A percentile compares a stretch with the other conserved stretches of the same genome.
Evolutionary conservation across 2,797 vertebrate species (phyloP).

Genomic region (Bryconaethiops microstoma): DNA sequence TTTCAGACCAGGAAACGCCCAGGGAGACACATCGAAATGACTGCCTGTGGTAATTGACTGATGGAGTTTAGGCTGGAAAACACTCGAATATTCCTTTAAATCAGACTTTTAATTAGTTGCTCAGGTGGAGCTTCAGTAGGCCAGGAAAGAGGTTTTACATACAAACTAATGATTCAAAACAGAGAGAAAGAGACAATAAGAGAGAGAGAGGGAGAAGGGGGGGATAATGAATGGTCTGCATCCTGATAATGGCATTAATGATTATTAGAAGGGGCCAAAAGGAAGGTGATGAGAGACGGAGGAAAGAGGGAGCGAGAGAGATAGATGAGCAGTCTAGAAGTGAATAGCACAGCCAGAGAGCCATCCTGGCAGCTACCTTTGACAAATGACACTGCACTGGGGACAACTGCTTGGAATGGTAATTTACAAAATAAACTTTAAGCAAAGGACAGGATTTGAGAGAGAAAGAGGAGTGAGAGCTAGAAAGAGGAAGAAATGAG

Average conservation of each 20-base stretch:
- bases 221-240: conserved; percentile 71
- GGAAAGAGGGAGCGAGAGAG: conserved; percentile 44
- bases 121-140: background rate
- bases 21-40: background rate
- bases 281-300: conserved; percentile 62
- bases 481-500: conserved; percentile 58
- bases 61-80: background rate
- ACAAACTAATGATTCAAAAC: conserved; percentile 23
- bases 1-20: background rate
- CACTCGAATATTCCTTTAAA: background rate
- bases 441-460: conserved; percentile 15
- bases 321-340: conserved; percentile 55
- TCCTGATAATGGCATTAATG: conserved; percentile 75
- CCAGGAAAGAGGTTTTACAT: conserved; percentile 3
- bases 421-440: conserved; percentile 74
- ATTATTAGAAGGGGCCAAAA: conserved; percentile 73
- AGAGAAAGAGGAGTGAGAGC: conserved; percentile 51
- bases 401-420: conserved; percentile 71
- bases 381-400: conserved; percentile 71
- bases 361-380: conserved; percentile 70
- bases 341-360: conserved; percentile 67
- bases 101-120: conserved; percentile 17
- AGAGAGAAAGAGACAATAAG: background rate
- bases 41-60: background rate
- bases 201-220: conserved; percentile 2